Evolutionary conservation across 2,113 vertebrate species (phyloP), one percentile per base, ranked within the genome.

Genomic region (Lutjanus erythropterus): DNA sequence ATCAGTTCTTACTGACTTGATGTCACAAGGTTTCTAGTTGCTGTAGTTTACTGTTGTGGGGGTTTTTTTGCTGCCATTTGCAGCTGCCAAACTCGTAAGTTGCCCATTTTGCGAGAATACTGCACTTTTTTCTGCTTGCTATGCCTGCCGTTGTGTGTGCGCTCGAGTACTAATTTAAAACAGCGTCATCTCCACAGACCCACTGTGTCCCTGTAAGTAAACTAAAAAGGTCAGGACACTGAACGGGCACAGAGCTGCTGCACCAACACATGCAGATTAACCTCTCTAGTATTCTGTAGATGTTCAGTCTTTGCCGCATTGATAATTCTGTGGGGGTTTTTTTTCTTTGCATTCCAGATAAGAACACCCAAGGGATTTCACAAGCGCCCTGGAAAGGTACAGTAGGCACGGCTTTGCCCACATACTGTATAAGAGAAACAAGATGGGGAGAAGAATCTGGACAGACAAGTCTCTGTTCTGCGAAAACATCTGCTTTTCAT

Each of bases 371-470:
- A 76, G 18, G 92, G 91, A 87, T 95, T 97, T 88, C 97, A 98
- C 85, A 96, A 95, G 60, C 95, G 97, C 65, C 97, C 97, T 75
- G 98, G 97, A 89, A 99, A 99, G 96, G 98, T 98, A 98, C 49
- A 93, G 96, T 97, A 94, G 73, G 77, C 83, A 55, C 59, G 55
- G 27, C 58, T 80, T 66, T 80, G 53, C 85, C 77, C 25, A 14
- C 14, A 47, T 1, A 18, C 33, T 41, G 15, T 29, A 0, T 46
- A 73, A 87, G 46, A 70, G 42, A 88, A 85, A 72, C 68, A 84
- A 81, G 65, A 75, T 70, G 71, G 69, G 47, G 70, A 68, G 12
- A 79, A 68, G 83, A 87, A 75, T 87, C 69, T 71, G 37, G 47
- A 85, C 78, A 81, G 71, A 88, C 64, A 64, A 15, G 11, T 35